These are phyloP conservation scores for Baryphthengus martii DNA, from an alignment of 2,113 vertebrate genomes.

Conservation along the genomic window DNA sequence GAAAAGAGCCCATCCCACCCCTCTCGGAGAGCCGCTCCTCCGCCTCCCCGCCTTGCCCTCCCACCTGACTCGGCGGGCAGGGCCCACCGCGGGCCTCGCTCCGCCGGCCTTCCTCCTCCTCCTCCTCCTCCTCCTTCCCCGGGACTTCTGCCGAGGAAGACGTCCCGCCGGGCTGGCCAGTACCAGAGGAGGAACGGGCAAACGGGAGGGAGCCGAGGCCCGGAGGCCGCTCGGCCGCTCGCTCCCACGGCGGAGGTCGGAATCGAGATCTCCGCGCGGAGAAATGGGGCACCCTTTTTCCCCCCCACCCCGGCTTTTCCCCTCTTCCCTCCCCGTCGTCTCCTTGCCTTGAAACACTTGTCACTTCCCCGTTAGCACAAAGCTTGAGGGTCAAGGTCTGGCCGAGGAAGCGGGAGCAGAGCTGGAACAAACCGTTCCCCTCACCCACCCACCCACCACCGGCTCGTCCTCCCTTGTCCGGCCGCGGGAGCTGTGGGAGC, in stretches of 20 bases:
- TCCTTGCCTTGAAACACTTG: slow-evolving; percentile 47
- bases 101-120: slow-evolving; percentile 52
- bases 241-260: background rate
- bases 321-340: background rate
- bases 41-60: slow-evolving; percentile 42
- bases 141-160: slow-evolving; percentile 57
- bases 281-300: slow-evolving; percentile 3
- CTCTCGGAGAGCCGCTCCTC: slow-evolving; percentile 67
- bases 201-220: slow-evolving; percentile 2
- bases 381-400: slow-evolving; percentile 9
- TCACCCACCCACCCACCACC: background rate
- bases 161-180: slow-evolving; percentile 56
- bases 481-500: background rate
- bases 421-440: background rate
- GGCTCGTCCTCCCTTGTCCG: background rate
- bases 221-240: background rate
- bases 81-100: background rate
- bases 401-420: slow-evolving; percentile 3
- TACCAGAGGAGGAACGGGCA: slow-evolving; percentile 55
- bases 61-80: slow-evolving; percentile 51
- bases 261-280: slow-evolving; percentile 19
- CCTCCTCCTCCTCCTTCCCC: slow-evolving; percentile 39
- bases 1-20: slow-evolving; percentile 66
- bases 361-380: slow-evolving; percentile 46
- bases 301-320: background rate